Evolutionary conservation across 2,888 invertebrate genomes (phyloP).

Genomic region (Arge pagana): DNA sequence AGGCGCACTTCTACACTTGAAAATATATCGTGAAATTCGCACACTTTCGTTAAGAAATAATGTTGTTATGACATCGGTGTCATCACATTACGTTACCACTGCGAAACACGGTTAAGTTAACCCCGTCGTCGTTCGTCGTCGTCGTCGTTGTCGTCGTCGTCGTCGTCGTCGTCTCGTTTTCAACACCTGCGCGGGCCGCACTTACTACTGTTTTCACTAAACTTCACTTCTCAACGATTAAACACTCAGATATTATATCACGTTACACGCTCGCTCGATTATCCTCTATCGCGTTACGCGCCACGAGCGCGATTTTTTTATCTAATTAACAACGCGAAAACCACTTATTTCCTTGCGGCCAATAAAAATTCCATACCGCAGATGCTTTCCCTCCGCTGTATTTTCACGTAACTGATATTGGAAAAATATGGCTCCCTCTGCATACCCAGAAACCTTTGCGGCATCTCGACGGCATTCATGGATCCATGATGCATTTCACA

Average conservation of each 20-base stretch:
- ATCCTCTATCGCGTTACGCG: constrained; percentile 23
- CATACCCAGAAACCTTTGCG: constrained; percentile 64
- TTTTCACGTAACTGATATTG: constrained; percentile 62
- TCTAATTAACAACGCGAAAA: constrained; percentile 26
- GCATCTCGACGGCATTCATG: constrained; percentile 46
- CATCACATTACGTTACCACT: constrained; percentile 32
- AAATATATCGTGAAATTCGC: background rate
- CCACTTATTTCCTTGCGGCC: constrained; percentile 28
- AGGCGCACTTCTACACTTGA: constrained; percentile 9
- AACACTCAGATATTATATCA: constrained; percentile 16
- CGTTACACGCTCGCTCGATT: constrained; percentile 28
- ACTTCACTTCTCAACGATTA: constrained; percentile 30
- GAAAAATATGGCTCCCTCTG: constrained; percentile 65
- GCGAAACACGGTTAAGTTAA: constrained; percentile 10
- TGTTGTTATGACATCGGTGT: constrained; percentile 47
- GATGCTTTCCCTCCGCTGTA: constrained; percentile 47
- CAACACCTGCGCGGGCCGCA: constrained; percentile 43
- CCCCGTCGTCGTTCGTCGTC: constrained; percentile 4
- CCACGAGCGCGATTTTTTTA: constrained; percentile 26
- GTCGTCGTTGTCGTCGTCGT: too few relatives aligned
- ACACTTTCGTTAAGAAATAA: background rate
- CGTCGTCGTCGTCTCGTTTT: too few relatives aligned
- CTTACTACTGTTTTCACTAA: constrained; percentile 39
- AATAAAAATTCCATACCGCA: constrained; percentile 41
- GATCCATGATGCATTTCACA: constrained; percentile 38